These are phyloP conservation scores for Thamnaconus septentrionalis DNA, from an alignment of 2,113 vertebrate genomes.

Conservation along the genomic window DNA sequence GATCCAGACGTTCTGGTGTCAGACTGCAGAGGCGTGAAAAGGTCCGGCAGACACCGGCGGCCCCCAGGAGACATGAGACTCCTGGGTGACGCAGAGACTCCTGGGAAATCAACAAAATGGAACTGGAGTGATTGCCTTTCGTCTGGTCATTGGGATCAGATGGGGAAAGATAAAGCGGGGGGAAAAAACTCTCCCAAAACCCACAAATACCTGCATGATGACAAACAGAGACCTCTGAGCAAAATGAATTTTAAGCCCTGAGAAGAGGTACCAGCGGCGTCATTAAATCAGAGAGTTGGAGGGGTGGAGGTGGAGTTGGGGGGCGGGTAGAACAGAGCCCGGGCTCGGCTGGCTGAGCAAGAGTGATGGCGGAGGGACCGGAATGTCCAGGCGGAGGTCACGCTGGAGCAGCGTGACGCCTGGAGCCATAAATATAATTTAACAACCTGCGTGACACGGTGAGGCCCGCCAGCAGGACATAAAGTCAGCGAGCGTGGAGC, in stretches of 20 bases:
- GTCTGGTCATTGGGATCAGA: constrained; percentile 15
- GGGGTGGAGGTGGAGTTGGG: constrained; percentile 19
- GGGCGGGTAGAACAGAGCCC: not conserved
- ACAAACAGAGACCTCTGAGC: not conserved
- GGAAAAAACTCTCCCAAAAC: not conserved
- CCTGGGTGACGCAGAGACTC: constrained; percentile 19
- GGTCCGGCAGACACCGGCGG: not conserved
- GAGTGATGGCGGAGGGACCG: no score
- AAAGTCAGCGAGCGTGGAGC: no score
- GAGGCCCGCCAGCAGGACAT: constrained; percentile 4
- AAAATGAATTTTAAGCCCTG: no score
- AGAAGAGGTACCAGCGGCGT: no score
- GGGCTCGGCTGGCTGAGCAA: no score
- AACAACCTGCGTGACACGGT: not conserved
- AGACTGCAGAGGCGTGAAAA: constrained; percentile 32
- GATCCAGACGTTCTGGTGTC: constrained; percentile 19
- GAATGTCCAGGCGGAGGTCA: no score
- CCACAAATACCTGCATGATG: not conserved
- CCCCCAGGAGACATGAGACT: no score
- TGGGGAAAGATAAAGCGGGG: not conserved
- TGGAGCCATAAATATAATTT: constrained; percentile 2
- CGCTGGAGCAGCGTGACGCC: no score
- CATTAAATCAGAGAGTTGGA: no score
- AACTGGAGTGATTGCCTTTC: constrained; percentile 36
- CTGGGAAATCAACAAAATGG: constrained; percentile 49